Conservation (phyloP, 1,140 invertebrate species). For the Lanistes nyassanus region DNA sequence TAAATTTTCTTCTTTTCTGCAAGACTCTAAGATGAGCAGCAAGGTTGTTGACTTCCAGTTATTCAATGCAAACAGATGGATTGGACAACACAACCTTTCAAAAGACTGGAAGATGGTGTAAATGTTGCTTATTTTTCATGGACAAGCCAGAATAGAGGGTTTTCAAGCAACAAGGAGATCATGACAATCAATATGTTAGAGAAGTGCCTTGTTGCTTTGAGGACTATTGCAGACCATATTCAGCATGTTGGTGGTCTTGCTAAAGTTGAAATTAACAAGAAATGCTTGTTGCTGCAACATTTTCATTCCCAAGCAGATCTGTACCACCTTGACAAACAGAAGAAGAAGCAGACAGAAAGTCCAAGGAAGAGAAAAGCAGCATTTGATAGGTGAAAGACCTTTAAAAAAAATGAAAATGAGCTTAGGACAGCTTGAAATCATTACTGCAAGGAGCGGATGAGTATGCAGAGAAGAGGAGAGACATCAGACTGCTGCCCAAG, state of each 20-base stretch:
- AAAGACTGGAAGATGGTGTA: neutral
- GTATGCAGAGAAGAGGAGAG: neutral
- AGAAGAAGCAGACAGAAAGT: neutral
- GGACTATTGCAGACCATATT: neutral
- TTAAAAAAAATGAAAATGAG: neutral
- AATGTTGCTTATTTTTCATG: neutral
- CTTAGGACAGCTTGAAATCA: neutral
- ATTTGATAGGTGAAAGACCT: neutral
- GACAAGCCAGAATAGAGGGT: neutral
- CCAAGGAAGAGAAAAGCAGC: neutral
- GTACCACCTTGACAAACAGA: neutral
- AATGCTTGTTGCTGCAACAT: neutral
- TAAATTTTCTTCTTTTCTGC: neutral
- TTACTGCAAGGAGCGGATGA: neutral
- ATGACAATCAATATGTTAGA: neutral
- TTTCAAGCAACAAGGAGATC: neutral
- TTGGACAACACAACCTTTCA: neutral
- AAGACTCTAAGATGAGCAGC: neutral
- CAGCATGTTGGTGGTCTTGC: neutral
- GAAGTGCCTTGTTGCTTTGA: neutral
- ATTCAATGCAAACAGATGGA: neutral
- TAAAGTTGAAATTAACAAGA: neutral
- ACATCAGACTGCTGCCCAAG: neutral
- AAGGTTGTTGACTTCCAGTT: neutral
- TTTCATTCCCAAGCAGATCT: neutral